phyloP scores from a whole-genome alignment of 2,113 vertebrate genomes.

The Neomonachus schauinslandi region DNA sequence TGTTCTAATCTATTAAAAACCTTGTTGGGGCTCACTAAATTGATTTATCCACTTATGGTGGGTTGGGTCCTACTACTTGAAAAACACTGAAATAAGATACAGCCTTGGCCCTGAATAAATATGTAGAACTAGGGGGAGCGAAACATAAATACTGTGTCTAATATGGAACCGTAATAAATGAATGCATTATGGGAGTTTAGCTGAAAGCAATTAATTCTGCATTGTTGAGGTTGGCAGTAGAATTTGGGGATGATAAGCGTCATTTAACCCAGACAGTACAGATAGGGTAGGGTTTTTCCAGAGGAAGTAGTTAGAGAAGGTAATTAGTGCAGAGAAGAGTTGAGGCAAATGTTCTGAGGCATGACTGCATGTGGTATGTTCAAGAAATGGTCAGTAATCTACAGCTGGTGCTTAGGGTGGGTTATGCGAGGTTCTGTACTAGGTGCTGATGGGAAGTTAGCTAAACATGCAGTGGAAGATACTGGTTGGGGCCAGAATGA shows the following conservation, averaged over 20 bases:
- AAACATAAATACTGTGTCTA: not conserved
- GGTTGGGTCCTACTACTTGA: not conserved
- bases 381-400: not conserved
- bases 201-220: not conserved
- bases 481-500: not conserved
- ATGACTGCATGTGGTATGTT: not conserved
- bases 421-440: not conserved
- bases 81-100: conserved; percentile 10
- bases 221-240: not conserved
- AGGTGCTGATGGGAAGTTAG: not conserved
- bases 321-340: not conserved
- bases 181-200: not conserved
- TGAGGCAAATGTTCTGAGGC: not conserved
- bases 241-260: not conserved
- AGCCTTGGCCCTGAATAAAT: not conserved
- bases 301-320: not conserved
- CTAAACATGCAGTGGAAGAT: not conserved
- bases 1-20: conserved; percentile 1
- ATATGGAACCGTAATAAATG: not conserved
- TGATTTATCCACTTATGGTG: not conserved
- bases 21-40: not conserved
- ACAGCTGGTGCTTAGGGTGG: not conserved
- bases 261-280: not conserved
- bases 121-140: not conserved
- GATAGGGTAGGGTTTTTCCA: not conserved